Base-by-base conservation (phyloP, 2,113 vertebrate species). In the Carlito syrichta region DNA sequence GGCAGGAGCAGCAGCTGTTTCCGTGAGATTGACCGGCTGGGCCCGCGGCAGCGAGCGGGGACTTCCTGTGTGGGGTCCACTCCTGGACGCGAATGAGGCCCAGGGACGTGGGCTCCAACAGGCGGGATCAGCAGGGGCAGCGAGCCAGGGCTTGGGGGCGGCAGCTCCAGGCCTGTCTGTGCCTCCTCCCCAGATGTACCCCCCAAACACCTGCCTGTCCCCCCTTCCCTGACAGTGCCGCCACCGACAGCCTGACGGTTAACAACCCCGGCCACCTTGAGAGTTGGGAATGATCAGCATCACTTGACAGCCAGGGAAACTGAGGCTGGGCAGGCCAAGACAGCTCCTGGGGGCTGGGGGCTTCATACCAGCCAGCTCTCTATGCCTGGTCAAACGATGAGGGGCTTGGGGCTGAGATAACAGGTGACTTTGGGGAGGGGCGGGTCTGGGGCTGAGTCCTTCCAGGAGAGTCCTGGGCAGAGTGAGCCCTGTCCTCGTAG, bases 1-100 rank as follows among this genome's bases (percentile, higher is more conserved):
- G 45, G 43, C 40, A 50, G 30, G 58, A 66, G 38, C 8, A 5
- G 66, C 92, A 63, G 62, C 91, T 94, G 87, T n/a, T 94, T 96
- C 96, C 14, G 5, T 35, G 84, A 87, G 56, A 90, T 58, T 86
- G 93, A 52, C 27, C 8, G 5, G 63, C 82, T 6, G 56, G 45
- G 22, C 45, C 6, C n/a, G n/a, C 83, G 5, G 8, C 90, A 50
- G 27, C 43, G 60, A 81, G 56, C 69, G 35, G 91, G 52, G 20
- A 81, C 38, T 68, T 87, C 86, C 81, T 68, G 60, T 2, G 5
- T 38, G 17, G 71, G 77, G 56, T 63, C 90, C 9, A 9, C 50
- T 91, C 60, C 89, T 0, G 5, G 45, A 8, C 62, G n/a, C 20
- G 14, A 73, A 48, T 0, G 6, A 9, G 48, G 56, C 62, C 6